These are phyloP conservation scores for Halcyon leucocephala DNA, from an alignment of 2,797 vertebrate genomes.

Conservation along the genomic window DNA sequence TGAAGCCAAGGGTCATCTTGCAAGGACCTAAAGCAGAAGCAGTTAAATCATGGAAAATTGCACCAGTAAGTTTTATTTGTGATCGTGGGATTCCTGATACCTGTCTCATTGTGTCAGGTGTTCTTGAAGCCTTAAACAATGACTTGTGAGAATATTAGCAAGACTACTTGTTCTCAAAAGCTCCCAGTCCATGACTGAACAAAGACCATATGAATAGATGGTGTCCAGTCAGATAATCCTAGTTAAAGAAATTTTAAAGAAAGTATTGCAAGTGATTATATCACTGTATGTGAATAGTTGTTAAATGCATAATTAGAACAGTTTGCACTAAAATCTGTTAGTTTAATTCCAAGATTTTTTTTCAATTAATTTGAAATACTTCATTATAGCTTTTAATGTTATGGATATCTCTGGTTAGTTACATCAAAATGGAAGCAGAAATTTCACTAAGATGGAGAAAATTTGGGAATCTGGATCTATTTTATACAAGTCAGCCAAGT, in stretches of 20 bases:
- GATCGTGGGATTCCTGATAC: neutral
- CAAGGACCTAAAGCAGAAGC: neutral
- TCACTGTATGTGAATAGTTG: neutral
- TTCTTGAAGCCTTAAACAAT: neutral
- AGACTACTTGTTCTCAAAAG: neutral
- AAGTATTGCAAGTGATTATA: neutral
- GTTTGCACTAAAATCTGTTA: neutral
- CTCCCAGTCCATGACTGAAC: neutral
- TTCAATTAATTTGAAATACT: neutral
- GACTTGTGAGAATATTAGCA: neutral
- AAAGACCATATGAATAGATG: neutral
- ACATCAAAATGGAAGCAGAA: neutral
- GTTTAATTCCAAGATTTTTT: fast-evolving
- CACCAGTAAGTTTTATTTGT: fast-evolving
- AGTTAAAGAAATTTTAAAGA: neutral
- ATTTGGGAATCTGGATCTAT: neutral
- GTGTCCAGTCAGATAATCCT: neutral
- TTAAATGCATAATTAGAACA: neutral
- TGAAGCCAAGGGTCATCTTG: neutral
- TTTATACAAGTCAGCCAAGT: neutral
- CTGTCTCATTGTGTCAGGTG: neutral
- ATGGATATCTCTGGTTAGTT: neutral
- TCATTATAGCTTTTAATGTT: neutral
- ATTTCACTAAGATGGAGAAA: neutral
- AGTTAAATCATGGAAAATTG: neutral